Conservation (phyloP, 2,113 vertebrate genomes). For the Antechinus flavipes region DNA sequence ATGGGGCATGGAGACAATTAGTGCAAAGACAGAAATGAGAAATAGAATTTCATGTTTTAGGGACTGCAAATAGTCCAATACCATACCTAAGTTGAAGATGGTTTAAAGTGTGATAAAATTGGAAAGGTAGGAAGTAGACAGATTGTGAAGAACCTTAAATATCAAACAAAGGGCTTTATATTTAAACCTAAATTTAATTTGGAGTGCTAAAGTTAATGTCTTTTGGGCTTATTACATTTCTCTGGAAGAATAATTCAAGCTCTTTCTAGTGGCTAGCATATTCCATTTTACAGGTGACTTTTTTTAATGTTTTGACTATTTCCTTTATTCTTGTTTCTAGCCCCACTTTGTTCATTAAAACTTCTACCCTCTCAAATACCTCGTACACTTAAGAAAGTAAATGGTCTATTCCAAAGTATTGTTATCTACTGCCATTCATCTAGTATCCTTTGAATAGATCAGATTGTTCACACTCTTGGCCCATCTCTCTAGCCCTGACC, state of each 20-base stretch:
- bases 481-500: not conserved
- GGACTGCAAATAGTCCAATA: not conserved
- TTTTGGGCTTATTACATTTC: not conserved
- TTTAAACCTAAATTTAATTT: not conserved
- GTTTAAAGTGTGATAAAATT: not conserved
- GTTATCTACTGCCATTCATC: not conserved
- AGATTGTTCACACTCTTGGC: not conserved
- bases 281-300: not conserved
- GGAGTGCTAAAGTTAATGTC: not conserved
- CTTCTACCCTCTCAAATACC: not conserved
- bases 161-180: not conserved
- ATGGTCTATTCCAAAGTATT: not conserved
- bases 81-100: not conserved
- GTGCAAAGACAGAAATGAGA: not conserved
- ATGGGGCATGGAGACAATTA: not conserved
- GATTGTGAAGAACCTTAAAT: not conserved
- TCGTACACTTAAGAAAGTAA: not conserved
- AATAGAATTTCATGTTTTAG: not conserved
- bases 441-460: not conserved
- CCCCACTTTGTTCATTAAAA: not conserved
- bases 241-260: not conserved
- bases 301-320: not conserved
- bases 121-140: not conserved
- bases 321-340: not conserved
- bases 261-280: not conserved